Percentiles rank a stretch among this genome's conserved stretches.
These are phyloP conservation scores for Okamejei kenojei DNA, from an alignment of 2,797 vertebrate species.

Conservation along the genomic window DNA sequence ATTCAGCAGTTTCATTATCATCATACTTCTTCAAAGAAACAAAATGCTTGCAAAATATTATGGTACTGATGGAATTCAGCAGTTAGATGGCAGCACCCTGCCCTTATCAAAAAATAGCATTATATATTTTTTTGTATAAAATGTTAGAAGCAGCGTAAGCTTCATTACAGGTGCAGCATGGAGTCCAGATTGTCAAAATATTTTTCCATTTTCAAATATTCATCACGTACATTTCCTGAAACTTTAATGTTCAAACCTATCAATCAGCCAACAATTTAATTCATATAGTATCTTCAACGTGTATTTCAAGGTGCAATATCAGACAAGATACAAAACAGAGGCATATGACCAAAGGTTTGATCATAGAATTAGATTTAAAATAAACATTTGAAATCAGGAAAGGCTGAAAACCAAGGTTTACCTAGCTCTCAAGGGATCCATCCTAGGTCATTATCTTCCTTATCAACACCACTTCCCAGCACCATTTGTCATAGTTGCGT, in stretches of 20 bases:
- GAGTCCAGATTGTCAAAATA: conserved; percentile 18
- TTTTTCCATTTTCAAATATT: not conserved
- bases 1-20: conserved; percentile 15
- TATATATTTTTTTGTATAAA: not conserved
- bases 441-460: not conserved
- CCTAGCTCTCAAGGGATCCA: not conserved
- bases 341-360: not conserved
- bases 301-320: not conserved
- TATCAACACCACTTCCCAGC: not conserved
- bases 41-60: not conserved
- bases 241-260: not conserved
- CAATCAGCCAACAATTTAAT: not conserved
- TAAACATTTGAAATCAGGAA: not conserved
- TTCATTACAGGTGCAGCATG: conserved; percentile 25
- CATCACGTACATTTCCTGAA: not conserved
- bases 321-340: not conserved
- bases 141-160: not conserved
- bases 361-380: not conserved
- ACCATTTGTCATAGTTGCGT: not conserved
- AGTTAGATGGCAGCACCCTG: not conserved
- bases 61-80: not conserved
- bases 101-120: not conserved
- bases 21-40: conserved; percentile 18
- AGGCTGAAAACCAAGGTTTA: not conserved
- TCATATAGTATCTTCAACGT: not conserved